phyloP scores from a whole-genome alignment of 1,140 invertebrate genomes.

The Streblospio benedicti region DNA sequence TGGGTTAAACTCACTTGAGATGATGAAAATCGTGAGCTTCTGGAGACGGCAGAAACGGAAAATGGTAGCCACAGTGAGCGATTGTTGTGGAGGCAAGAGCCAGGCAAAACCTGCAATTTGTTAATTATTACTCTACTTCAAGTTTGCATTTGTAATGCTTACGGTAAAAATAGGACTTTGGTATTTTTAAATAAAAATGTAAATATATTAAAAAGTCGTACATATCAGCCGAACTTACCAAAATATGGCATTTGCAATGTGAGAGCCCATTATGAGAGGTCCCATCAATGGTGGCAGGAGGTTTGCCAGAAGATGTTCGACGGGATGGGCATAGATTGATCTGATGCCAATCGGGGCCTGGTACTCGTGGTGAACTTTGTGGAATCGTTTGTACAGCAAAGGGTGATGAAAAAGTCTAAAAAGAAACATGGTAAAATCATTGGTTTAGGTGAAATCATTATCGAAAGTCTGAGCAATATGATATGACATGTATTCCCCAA shows the following conservation, averaged over 20 bases:
- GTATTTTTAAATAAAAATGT: too few relatives aligned
- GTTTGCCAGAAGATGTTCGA: slow-evolving; percentile 79
- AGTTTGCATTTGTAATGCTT: too few relatives aligned
- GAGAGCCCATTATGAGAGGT: slow-evolving; percentile 69
- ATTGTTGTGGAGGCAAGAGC: slow-evolving; percentile 73
- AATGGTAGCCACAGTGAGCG: slow-evolving; percentile 78
- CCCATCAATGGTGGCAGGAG: slow-evolving; percentile 70
- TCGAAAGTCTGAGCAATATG: neutral
- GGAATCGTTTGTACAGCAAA: slow-evolving; percentile 69
- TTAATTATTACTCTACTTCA: too few relatives aligned
- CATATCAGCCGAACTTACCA: too few relatives aligned
- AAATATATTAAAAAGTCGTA: too few relatives aligned
- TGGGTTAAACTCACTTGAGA: slow-evolving; percentile 58
- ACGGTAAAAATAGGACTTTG: too few relatives aligned
- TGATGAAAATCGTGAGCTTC: slow-evolving; percentile 88
- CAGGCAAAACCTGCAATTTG: slow-evolving; percentile 63
- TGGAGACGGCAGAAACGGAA: slow-evolving; percentile 80
- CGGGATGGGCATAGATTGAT: slow-evolving; percentile 75
- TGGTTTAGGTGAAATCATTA: neutral
- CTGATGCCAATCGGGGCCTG: slow-evolving; percentile 54
- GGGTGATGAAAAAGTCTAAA: slow-evolving; percentile 66
- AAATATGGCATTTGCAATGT: slow-evolving; percentile 71
- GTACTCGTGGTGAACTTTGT: slow-evolving; percentile 64
- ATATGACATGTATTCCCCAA: neutral
- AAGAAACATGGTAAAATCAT: neutral